A percentile compares a stretch with the other conserved stretches of the same genome.
phyloP scores from a whole-genome alignment of 2,888 invertebrate species.

The Euplagia quadripunctaria region DNA sequence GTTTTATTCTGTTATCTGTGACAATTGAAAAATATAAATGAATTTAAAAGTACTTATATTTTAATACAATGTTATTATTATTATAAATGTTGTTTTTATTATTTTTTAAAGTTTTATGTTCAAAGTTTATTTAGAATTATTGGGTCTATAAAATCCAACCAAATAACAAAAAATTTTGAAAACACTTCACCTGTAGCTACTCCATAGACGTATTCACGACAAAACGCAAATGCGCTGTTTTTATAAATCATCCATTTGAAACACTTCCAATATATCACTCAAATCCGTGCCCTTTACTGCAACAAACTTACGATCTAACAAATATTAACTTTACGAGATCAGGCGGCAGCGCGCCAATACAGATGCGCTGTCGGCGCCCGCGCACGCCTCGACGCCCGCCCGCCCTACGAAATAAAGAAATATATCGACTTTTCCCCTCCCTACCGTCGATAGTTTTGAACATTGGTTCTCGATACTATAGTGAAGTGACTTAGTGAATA shows the following conservation, averaged over 20 bases:
- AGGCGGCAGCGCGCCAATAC: slow-evolving; percentile 70
- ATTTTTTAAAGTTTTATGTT: too few species aligned
- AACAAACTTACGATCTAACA: slow-evolving; percentile 71
- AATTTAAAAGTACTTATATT: too few species aligned
- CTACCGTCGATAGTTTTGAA: slow-evolving; percentile 1
- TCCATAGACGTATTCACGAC: background rate
- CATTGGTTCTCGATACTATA: slow-evolving; percentile 6
- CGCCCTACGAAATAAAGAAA: slow-evolving; percentile 64
- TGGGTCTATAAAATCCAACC: too few species aligned
- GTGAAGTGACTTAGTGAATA: slow-evolving; percentile 45
- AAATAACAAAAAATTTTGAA: too few species aligned
- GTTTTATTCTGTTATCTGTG: too few species aligned
- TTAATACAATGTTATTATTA: too few species aligned
- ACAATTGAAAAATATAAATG: too few species aligned
- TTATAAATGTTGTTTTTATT: too few species aligned
- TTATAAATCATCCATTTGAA: slow-evolving; percentile 9
- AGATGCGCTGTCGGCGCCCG: slow-evolving; percentile 76
- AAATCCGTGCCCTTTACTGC: slow-evolving; percentile 61
- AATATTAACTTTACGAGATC: slow-evolving; percentile 73
- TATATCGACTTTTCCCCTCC: slow-evolving; percentile 10
- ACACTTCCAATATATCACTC: slow-evolving; percentile 23
- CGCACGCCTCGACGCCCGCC: slow-evolving; percentile 83
- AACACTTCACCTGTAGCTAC: background rate
- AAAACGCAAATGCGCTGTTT: background rate
- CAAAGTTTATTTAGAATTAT: too few species aligned